Conservation (phyloP, 2,113 vertebrate species). For the Tricholaema leucomelas region DNA sequence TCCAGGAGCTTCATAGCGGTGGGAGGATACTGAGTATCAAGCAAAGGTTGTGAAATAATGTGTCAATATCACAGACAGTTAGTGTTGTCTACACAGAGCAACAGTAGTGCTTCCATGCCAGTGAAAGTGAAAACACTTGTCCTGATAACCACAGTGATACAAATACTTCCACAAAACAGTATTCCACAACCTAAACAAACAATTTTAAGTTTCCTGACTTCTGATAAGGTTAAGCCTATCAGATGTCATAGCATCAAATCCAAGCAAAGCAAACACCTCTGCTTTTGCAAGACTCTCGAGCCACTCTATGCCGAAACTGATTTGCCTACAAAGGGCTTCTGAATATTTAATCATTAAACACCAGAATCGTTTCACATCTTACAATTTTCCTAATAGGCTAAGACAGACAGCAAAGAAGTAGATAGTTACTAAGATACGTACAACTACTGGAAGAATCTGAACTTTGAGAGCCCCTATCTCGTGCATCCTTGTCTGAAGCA, state of each 20-base stretch:
- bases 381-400: constrained; percentile 10
- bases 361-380: not conserved
- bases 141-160: not conserved
- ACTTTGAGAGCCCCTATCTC: constrained; percentile 93
- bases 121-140: not conserved
- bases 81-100: not conserved
- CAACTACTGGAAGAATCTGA: constrained; percentile 95
- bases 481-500: constrained; percentile 93
- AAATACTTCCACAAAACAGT: not conserved
- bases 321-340: not conserved
- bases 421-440: constrained; percentile 76
- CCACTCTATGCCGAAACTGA: not conserved
- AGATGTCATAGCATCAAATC: not conserved
- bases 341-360: not conserved
- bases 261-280: not conserved
- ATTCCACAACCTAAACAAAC: not conserved
- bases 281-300: not conserved
- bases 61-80: not conserved
- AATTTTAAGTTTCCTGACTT: constrained; percentile 2
- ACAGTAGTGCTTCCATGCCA: not conserved
- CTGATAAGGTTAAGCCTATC: not conserved
- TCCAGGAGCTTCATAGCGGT: constrained; percentile 87
- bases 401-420: constrained; percentile 54
- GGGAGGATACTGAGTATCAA: constrained; percentile 85
- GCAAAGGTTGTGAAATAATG: constrained; percentile 33